Evolutionary conservation across 2,888 invertebrate species (phyloP).

Genomic region (Hylaea fasciaria): DNA sequence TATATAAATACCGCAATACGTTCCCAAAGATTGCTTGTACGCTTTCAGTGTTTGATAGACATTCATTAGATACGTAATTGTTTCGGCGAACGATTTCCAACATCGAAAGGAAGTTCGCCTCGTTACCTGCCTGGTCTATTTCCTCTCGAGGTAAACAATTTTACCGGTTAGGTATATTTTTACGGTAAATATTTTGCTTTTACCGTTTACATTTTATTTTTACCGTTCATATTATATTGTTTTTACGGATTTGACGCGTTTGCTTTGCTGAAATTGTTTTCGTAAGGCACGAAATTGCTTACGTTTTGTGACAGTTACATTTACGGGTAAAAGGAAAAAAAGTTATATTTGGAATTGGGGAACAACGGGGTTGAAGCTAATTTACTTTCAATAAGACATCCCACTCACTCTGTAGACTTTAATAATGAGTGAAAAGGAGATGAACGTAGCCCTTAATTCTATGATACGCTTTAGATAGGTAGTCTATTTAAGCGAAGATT

Average conservation of each 20-base stretch:
- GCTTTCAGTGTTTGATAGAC: slow-evolving; percentile 44
- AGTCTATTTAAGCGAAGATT: too few species aligned
- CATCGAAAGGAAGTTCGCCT: slow-evolving; percentile 38
- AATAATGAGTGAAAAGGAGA: too few species aligned
- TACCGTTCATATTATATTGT: background rate
- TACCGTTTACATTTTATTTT: background rate
- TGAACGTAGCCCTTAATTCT: too few species aligned
- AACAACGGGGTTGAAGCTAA: too few species aligned
- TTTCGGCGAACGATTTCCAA: slow-evolving; percentile 36
- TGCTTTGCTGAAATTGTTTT: slow-evolving; percentile 7
- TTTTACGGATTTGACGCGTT: background rate
- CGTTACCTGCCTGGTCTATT: slow-evolving; percentile 40
- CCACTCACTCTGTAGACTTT: too few species aligned
- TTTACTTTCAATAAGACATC: too few species aligned
- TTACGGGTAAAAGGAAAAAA: background rate
- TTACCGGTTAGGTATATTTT: slow-evolving; percentile 23
- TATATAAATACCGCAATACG: background rate
- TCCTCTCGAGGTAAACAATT: slow-evolving; percentile 35
- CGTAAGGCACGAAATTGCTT: background rate
- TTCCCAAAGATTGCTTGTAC: slow-evolving; percentile 26
- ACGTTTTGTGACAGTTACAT: background rate
- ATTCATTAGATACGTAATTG: slow-evolving; percentile 50
- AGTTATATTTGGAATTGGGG: background rate
- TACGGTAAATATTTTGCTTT: background rate
- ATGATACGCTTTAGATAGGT: too few species aligned